A percentile compares a stretch with the other conserved stretches of the same genome.
These are phyloP conservation scores for Bryconaethiops microstoma DNA, from an alignment of 2,797 vertebrate species.

Conservation along the genomic window DNA sequence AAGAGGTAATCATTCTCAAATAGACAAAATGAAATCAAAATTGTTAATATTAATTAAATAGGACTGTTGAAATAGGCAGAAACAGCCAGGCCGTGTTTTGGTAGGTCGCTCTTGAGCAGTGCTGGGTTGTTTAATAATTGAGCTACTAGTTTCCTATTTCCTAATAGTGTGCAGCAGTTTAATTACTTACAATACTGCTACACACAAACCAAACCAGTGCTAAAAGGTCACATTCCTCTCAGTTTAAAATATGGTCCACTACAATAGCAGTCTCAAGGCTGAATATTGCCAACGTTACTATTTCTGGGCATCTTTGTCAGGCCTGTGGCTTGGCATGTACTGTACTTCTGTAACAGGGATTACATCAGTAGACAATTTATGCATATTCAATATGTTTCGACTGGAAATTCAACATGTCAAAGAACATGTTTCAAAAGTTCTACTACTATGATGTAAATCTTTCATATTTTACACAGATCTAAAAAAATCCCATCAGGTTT, in stretches of 20 bases:
- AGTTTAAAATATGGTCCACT: background rate
- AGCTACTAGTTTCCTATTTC: background rate
- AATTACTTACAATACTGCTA: background rate
- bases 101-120: background rate
- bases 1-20: conserved; percentile 70
- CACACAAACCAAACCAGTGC: background rate
- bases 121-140: background rate
- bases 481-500: background rate
- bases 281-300: background rate
- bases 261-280: background rate
- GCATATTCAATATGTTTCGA: background rate
- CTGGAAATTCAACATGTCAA: no score
- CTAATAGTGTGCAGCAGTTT: background rate
- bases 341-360: background rate
- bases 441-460: background rate
- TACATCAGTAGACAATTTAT: background rate
- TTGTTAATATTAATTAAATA: conserved; percentile 13
- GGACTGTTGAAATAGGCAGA: background rate
- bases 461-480: background rate
- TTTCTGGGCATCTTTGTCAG: background rate
- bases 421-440: background rate
- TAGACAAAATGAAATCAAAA: conserved; percentile 50
- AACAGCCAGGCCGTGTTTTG: background rate
- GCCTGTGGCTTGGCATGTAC: background rate
- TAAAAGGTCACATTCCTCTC: background rate